Percentiles rank a stretch among this genome's conserved stretches.
phyloP scores from a whole-genome alignment of 2,888 invertebrate genomes.

The Drosophila borealis region DNA sequence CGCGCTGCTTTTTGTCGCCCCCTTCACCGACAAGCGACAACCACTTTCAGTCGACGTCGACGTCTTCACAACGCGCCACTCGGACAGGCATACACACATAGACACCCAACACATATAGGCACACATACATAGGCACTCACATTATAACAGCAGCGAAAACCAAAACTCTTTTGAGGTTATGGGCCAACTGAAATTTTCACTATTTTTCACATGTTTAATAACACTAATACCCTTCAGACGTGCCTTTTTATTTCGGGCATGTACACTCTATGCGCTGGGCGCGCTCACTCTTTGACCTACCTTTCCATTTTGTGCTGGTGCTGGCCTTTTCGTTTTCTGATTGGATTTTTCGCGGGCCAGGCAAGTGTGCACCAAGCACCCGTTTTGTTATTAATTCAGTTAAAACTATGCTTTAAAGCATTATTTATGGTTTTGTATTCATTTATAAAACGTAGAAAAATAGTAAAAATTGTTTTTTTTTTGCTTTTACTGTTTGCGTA shows the following conservation, averaged over 20 bases:
- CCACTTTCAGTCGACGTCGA: conserved; percentile 76
- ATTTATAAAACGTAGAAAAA: conserved; percentile 80
- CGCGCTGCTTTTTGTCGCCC: conserved; percentile 44
- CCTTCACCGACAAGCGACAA: conserved; percentile 63
- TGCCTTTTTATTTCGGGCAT: conserved; percentile 37
- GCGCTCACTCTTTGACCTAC: conserved; percentile 83
- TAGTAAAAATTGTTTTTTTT: conserved; percentile 74
- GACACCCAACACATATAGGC: conserved; percentile 18
- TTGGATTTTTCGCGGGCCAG: conserved; percentile 57
- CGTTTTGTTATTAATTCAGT: conserved; percentile 43
- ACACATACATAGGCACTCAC: conserved; percentile 49
- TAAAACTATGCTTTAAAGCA: conserved; percentile 64
- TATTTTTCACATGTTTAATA: conserved; percentile 64
- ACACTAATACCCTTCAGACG: conserved; percentile 36
- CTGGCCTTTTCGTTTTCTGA: conserved; percentile 69
- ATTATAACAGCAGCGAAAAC: conserved; percentile 62
- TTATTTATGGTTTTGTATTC: conserved; percentile 63
- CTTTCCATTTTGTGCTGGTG: conserved; percentile 82
- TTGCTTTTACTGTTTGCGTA: conserved; percentile 74
- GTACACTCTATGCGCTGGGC: conserved; percentile 60
- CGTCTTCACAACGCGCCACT: conserved; percentile 66
- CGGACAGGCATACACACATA: conserved; percentile 50
- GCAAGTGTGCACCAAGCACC: conserved; percentile 48
- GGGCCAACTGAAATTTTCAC: conserved; percentile 69
- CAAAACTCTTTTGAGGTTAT: conserved; percentile 79